A percentile compares a stretch with the other conserved stretches of the same genome.
phyloP scores from a whole-genome alignment of 2,113 vertebrate genomes.

The Anarhynchus alexandrinus region DNA sequence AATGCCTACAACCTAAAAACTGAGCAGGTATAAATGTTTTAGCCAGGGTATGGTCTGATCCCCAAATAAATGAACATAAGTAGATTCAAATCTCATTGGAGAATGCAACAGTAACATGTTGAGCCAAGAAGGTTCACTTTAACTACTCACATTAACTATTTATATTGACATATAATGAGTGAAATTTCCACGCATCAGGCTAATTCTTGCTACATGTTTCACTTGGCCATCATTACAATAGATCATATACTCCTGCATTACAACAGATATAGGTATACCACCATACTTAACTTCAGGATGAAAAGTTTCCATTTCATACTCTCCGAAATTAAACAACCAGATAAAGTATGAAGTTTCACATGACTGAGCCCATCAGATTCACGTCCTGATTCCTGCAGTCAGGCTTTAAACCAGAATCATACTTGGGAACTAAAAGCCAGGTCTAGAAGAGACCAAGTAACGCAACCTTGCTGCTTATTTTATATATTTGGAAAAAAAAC shows the following conservation, averaged over 20 bases:
- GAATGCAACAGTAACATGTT: not conserved
- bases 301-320: not conserved
- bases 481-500: not conserved
- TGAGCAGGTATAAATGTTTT: not conserved
- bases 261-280: not conserved
- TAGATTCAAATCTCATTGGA: not conserved
- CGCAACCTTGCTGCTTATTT: not conserved
- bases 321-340: not conserved
- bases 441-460: not conserved
- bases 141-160: not conserved
- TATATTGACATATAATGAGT: not conserved
- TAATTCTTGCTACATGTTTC: not conserved
- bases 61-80: not conserved
- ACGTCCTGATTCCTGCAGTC: not conserved
- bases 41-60: not conserved
- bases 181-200: not conserved
- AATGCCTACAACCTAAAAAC: not conserved
- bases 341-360: not conserved
- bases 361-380: not conserved
- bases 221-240: not conserved
- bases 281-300: not conserved
- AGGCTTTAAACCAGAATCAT: not conserved
- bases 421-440: not conserved
- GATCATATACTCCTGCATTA: not conserved
- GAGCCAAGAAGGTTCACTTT: not conserved